Base-by-base conservation (phyloP, 2,888 invertebrate species). In the Crematogaster levior region DNA sequence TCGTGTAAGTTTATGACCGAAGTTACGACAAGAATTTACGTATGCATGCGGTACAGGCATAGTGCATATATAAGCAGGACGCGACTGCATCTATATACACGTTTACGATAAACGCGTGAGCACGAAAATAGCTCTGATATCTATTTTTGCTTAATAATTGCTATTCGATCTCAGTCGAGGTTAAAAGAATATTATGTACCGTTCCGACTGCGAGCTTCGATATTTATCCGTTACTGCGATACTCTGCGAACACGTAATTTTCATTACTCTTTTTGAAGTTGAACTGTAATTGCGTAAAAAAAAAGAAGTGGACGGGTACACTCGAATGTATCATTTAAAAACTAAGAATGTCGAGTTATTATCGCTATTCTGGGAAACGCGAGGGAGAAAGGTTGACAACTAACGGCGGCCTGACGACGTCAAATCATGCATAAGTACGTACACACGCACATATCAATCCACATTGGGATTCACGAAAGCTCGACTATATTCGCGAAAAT, bases 21-120 rank as follows among this genome's bases (percentile, higher is more conserved):
- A 77, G 77, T 70, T 79, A 68, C 56, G 56, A 70, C 70, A 70
- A 70, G 77, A 79, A 70, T 79, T 79, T 70, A 70, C 56, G 77
- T 79, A 70, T 79, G 43, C 77, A 79, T 70, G 56, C 70, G 34
- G 18, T 65, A 74, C 37, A 63, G 40, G 15, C 40, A 43, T 12
- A 24, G 12, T 18, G 75, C 66, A 66, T 66, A n/a, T 63, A 40
- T 66, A 66, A 77, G 37, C 30, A 21, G 75, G 48, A 21, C 74
- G 6, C 9, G 7, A n/a, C n/a, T 65, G 21, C n/a, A 27, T 51
- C 27, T 66, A 21, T 73, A 60, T 21, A 46, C 9, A n/a, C 15
- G 27, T 10, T 15, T 34, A 60, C 0, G 15, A 6, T 4, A 37
- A 37, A 75, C 46, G 21, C n/a, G 18, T 4, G 12, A n/a, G n/a